These are phyloP conservation scores for Pteronura brasiliensis DNA, from an alignment of 2,113 vertebrate species.

Conservation along the genomic window DNA sequence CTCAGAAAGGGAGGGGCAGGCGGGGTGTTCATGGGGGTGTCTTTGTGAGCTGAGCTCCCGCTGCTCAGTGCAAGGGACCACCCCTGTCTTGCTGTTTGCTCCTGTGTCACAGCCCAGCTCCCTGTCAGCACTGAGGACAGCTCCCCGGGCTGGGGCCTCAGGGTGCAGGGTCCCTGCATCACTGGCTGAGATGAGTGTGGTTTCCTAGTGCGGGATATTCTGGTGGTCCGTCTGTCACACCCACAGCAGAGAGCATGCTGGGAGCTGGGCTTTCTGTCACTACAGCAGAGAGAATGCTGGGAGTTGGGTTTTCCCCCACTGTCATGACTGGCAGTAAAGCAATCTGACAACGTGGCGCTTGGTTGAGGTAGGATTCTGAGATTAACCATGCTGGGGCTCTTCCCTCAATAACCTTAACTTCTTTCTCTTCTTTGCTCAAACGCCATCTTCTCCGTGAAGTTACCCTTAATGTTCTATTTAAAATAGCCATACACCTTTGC, in stretches of 20 bases:
- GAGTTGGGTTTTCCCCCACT: background rate
- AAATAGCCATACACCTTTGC: background rate
- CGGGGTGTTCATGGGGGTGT: fast-evolving
- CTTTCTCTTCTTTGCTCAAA: slow-evolving; percentile 1
- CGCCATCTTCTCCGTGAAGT: background rate
- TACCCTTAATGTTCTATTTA: background rate
- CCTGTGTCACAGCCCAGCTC: background rate
- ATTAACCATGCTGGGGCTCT: background rate
- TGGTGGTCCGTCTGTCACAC: too few relatives aligned
- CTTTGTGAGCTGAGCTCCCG: too few relatives aligned
- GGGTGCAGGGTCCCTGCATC: background rate
- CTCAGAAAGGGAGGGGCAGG: background rate
- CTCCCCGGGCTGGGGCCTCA: background rate
- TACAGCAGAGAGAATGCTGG: too few relatives aligned
- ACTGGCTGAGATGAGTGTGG: background rate
- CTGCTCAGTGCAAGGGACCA: background rate
- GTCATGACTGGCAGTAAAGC: background rate
- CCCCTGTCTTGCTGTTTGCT: background rate
- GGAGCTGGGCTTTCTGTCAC: background rate
- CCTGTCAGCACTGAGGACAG: background rate
- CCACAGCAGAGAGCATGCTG: background rate
- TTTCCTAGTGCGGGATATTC: background rate
- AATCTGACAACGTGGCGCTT: background rate
- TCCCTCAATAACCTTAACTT: background rate
- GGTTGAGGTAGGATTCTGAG: background rate